Evolutionary conservation across 2,797 vertebrate species (phyloP).

Genomic region (Enteromius fasciolatus): DNA sequence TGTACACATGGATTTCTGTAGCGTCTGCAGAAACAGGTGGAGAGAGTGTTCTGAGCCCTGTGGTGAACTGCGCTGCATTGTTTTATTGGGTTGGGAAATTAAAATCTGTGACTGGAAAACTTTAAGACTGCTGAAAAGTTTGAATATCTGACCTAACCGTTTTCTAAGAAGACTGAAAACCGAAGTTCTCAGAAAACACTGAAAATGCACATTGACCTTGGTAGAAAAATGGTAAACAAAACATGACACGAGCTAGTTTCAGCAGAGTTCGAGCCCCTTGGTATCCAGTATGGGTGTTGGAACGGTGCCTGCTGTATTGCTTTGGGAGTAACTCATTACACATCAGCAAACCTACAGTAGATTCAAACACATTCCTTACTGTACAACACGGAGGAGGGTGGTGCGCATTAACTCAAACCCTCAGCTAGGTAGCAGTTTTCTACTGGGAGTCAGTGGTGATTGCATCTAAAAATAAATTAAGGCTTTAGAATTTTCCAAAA

Average conservation of each 20-base stretch:
- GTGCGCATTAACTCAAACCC: constrained; percentile 3
- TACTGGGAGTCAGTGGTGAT: constrained; percentile 6
- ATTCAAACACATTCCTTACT: constrained; percentile 26
- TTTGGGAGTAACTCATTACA: constrained; percentile 50
- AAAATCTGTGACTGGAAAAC: constrained; percentile 33
- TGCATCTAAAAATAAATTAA: background rate
- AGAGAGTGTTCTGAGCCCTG: constrained; percentile 31
- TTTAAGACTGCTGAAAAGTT: background rate
- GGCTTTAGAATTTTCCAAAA: constrained; percentile 3
- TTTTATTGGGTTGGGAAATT: constrained; percentile 29
- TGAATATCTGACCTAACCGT: constrained; percentile 9
- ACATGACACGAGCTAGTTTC: background rate
- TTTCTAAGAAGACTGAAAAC: background rate
- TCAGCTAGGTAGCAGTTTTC: constrained; percentile 17
- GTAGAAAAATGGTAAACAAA: constrained; percentile 12
- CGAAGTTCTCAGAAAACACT: background rate
- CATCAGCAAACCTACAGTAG: background rate
- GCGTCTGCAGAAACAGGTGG: constrained; percentile 15
- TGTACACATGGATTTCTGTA: constrained; percentile 22
- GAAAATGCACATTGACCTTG: constrained; percentile 11
- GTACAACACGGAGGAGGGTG: constrained; percentile 30
- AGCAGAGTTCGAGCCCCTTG: background rate
- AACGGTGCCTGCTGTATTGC: constrained; percentile 31
- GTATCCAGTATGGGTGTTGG: constrained; percentile 5
- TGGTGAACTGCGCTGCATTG: constrained; percentile 14